Base-by-base conservation (phyloP, 1,140 invertebrate genomes). In the Camponotus floridanus region DNA sequence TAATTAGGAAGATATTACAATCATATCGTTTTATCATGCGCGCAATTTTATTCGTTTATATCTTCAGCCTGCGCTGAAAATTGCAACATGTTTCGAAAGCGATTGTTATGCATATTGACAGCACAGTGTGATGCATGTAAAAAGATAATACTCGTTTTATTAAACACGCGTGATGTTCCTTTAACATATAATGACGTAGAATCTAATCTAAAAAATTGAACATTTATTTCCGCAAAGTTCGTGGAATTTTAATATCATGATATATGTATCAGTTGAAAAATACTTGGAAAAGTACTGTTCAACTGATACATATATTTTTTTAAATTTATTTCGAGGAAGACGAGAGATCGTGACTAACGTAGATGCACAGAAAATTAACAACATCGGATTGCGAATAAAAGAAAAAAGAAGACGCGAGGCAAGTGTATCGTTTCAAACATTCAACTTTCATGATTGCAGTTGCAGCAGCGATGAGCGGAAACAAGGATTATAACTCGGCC, bases 401-500 rank as follows among this genome's bases (percentile, higher is more conserved):
- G n/a, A 15, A 21, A 36, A 81, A 36, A 11, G 13, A 61, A 33
- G 3, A 51, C 8, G 8, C 8, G 8, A 45, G 42, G 8, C 8
- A 45, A 45, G 9, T 45, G 42, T 2, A 45, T 13, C 42, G 9
- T 26, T 21, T n/a, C 21, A 6, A 68, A 11, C 51, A 45, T 57
- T 64, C 45, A 76, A 73, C 21, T 1, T 2, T 73, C 8, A 3
- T 42, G 4, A 79, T 90, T 86, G 51, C 67, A 90, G 88, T 88
- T 87, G 59, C 89, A 87, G 86, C 84, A 91, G 73, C 78, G 21
- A 95, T 95, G 94, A 95, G 92, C 76, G 93, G 92, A 91, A 95
- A 94, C 79, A 67, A 90, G 65, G 95, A 96, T 93, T 96, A 95
- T 92, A 97, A 97, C 93, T 96, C 96, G 89, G 97, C 97, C 8